Evolutionary conservation across 2,113 vertebrate genomes (phyloP), one percentile per base, ranked within the genome.

Genomic region (Petrocephalus microphthalmus): DNA sequence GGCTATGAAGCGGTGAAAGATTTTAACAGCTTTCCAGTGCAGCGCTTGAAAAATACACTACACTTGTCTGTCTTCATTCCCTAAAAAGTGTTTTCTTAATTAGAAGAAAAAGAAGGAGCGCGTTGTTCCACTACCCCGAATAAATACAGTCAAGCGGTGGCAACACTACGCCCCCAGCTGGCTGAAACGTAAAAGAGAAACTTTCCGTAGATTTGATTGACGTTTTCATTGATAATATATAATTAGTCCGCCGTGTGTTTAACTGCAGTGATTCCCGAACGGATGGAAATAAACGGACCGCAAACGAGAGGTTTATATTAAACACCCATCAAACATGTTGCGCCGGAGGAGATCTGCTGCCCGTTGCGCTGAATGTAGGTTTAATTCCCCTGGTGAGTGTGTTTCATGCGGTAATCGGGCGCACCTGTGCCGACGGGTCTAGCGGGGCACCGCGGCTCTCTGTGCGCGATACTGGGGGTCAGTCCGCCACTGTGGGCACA

Each of bases 231-330:
- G 49, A 85, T 57, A 19, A 29, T 29, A 33, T 54, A 37, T 29
- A 85, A 37, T 19, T 33, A 54, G 52, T 33, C 29, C 17, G 19
- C 29, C 25, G 33, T 29, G 29, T 85, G 19, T 52, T 56, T 54
- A 85, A 84, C 47, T 15, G 82, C 11, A 83, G 51, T 85, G 83
- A 29, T 25, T 52, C 25, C 51, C 8, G 53, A 85, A 85, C 13
- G n/a, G 84, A 91, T 93, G 92, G 91, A 88, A 87, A 84, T 88
- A 88, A 83, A 91, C 1, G 88, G 90, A 88, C 91, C 90, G 0
- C 45, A 83, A 84, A 90, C 82, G 53, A 25, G 45, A 64, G 67
- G 11, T 88, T 49, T 89, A 89, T 90, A 49, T 47, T 53, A 84
- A 82, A 82, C 37, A 82, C 8, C 42, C 45, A 83, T n/a, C 81